Evolutionary conservation across 92 coral and sea anemone genomes (phyloP).

Genomic region (Palythoa grandiflora): DNA sequence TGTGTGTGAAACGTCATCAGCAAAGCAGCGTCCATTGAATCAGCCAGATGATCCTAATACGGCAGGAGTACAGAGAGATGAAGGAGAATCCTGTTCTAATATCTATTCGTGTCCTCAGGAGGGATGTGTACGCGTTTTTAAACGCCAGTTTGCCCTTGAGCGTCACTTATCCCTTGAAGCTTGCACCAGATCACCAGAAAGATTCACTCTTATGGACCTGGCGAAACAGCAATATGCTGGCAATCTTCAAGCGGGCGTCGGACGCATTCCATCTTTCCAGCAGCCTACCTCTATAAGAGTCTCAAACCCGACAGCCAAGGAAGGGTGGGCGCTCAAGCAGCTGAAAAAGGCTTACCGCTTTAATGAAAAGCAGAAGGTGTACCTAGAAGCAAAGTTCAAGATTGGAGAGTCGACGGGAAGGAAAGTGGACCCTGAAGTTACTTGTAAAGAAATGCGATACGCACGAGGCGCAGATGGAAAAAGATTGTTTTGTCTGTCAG

Average conservation of each 20-base stretch:
- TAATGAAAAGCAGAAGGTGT: constrained; percentile 1
- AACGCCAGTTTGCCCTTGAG: constrained; percentile 50
- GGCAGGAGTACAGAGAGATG: no score
- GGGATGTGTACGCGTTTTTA: constrained; percentile 47
- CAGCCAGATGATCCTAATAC: not conserved
- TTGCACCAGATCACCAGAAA: constrained; percentile 45
- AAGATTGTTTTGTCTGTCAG: constrained; percentile 9
- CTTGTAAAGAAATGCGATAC: not conserved
- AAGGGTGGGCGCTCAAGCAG: constrained; percentile 10
- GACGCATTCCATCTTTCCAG: constrained; percentile 50
- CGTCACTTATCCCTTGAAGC: constrained; percentile 56
- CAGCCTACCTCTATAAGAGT: not conserved
- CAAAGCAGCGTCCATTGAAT: not conserved
- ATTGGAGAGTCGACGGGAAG: constrained; percentile 14
- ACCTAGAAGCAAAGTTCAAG: constrained; percentile 3
- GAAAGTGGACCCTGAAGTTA: not conserved
- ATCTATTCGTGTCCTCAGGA: constrained; percentile 43
- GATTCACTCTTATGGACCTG: constrained; percentile 57
- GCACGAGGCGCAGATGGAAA: not conserved
- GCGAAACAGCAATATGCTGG: constrained; percentile 61
- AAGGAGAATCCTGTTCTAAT: not conserved
- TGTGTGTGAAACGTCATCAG: not conserved
- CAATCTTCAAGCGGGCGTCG: constrained; percentile 59
- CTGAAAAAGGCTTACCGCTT: not conserved
- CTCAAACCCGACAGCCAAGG: not conserved